These are phyloP conservation scores for Halichoeres trimaculatus DNA, from an alignment of 2,113 vertebrate genomes.

Conservation along the genomic window DNA sequence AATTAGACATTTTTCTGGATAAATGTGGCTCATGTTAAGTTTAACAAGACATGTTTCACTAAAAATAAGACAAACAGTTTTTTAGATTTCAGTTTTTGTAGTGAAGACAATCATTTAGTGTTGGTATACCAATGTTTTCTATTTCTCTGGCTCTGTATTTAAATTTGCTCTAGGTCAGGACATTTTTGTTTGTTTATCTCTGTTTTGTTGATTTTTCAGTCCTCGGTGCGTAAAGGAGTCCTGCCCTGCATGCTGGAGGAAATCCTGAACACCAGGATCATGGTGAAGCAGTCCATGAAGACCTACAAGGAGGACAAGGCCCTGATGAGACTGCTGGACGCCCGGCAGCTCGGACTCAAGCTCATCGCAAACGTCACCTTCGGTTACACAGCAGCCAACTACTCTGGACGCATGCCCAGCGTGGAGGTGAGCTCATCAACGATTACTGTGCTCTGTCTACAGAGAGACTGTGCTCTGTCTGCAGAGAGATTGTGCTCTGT, in stretches of 20 bases:
- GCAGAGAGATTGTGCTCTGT: no score
- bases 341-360: constrained; percentile 97
- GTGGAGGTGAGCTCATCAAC: constrained; percentile 85
- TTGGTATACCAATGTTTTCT: no score
- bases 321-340: constrained; percentile 91
- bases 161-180: background rate
- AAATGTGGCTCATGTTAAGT: no score
- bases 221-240: constrained; percentile 93
- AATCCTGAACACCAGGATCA: constrained; percentile 94
- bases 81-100: no score
- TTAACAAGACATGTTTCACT: no score
- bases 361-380: constrained; percentile 97
- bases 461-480: no score
- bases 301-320: constrained; percentile 90
- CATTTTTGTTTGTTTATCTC: background rate
- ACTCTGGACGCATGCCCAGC: constrained; percentile 96
- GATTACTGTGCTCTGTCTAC: background rate
- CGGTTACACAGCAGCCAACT: constrained; percentile 94
- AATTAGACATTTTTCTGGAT: no score
- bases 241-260: constrained; percentile 97
- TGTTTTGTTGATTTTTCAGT: constrained; percentile 70
- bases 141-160: no score
- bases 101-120: no score
- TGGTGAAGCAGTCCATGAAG: constrained; percentile 98
- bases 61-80: no score